Conservation (phyloP, 2,797 vertebrate genomes). For the Pseudochirops corinnae region DNA sequence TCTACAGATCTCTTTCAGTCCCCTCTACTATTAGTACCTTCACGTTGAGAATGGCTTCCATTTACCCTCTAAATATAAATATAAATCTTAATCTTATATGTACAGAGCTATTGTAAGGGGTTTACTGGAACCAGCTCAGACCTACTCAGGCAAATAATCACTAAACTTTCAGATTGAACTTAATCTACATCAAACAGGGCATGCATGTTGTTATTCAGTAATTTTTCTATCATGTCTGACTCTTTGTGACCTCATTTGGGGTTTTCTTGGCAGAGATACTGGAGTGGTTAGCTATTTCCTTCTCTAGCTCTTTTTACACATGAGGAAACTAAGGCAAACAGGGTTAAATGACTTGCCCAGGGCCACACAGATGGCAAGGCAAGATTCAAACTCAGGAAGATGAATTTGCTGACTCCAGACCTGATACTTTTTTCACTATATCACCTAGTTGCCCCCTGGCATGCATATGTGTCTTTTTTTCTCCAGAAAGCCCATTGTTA, state of each 20-base stretch:
- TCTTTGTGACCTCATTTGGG: background rate
- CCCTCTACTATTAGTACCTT: background rate
- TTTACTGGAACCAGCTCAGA: background rate
- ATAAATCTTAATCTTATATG: background rate
- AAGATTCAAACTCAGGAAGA: background rate
- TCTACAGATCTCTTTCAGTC: background rate
- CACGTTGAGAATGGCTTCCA: background rate
- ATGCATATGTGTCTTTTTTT: background rate
- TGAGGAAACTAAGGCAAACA: background rate
- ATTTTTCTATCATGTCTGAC: background rate
- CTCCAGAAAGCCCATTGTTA: background rate
- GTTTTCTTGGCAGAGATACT: background rate
- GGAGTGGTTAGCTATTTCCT: too few relatives aligned
- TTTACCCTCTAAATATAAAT: background rate
- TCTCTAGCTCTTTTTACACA: background rate
- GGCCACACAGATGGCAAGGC: background rate
- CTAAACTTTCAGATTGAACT: background rate
- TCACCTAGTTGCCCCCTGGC: background rate
- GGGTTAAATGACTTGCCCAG: background rate
- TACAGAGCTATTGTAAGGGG: background rate
- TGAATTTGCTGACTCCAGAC: background rate
- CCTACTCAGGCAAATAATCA: background rate
- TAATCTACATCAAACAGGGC: background rate
- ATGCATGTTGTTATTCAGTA: background rate
- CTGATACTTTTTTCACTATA: background rate